phyloP scores from a whole-genome alignment of 2,797 vertebrate genomes.

The Aeoliscus strigatus region DNA sequence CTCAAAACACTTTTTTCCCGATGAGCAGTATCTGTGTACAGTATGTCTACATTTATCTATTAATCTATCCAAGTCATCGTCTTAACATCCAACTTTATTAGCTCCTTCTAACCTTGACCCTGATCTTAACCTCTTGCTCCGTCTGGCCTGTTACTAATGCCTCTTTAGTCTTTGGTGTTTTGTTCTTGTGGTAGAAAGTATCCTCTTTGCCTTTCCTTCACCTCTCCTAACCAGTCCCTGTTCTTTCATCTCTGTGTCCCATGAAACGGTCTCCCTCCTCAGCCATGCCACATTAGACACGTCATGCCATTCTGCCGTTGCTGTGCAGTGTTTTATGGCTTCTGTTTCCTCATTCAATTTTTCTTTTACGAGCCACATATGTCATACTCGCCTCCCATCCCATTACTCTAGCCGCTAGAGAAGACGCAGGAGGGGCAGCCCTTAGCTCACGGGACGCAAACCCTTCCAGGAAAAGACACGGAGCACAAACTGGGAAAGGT shows the following conservation, averaged over 20 bases:
- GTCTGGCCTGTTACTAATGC: conserved; percentile 44
- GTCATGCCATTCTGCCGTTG: conserved; percentile 75
- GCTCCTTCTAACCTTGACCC: conserved; percentile 56
- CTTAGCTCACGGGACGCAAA: conserved; percentile 7
- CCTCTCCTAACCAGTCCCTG: conserved; percentile 65
- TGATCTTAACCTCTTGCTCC: conserved; percentile 49
- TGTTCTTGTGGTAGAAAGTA: conserved; percentile 44
- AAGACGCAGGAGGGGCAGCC: conserved; percentile 29
- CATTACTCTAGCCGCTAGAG: conserved; percentile 78
- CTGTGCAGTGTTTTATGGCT: conserved; percentile 75
- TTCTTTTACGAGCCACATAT: conserved; percentile 77
- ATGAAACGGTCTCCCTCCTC: conserved; percentile 63
- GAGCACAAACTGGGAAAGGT: conserved; percentile 54
- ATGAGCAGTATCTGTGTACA: conserved; percentile 6
- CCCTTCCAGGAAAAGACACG: conserved; percentile 32
- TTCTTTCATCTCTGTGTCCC: conserved; percentile 69
- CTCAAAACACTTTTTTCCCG: conserved; percentile 2
- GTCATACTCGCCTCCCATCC: conserved; percentile 79
- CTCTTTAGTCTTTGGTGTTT: conserved; percentile 35
- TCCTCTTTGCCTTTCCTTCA: conserved; percentile 46
- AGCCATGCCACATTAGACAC: conserved; percentile 74
- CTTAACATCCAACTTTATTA: conserved; percentile 50
- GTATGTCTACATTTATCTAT: conserved; percentile 21
- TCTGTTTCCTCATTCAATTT: conserved; percentile 77
- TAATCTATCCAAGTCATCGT: conserved; percentile 32